phyloP scores from a whole-genome alignment of 2,113 vertebrate genomes.

The Theristicus caerulescens region DNA sequence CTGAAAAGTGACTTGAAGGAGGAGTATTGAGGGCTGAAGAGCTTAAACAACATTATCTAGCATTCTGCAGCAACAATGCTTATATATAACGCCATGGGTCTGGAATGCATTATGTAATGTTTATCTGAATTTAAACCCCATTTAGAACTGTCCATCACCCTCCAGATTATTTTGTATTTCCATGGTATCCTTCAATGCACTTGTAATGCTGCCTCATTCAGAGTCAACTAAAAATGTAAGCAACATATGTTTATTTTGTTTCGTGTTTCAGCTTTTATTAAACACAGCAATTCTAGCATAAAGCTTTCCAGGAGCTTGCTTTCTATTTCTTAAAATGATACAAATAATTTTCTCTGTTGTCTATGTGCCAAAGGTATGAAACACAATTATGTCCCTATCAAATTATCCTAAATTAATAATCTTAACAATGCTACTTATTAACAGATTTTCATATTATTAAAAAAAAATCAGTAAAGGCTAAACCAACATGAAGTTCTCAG shows the following conservation, averaged over 20 bases:
- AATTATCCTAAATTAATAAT: not conserved
- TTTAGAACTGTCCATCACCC: slow-evolving; percentile 8
- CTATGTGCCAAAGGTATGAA: not conserved
- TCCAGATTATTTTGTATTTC: slow-evolving; percentile 31
- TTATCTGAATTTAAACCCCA: slow-evolving; percentile 28
- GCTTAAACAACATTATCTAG: not conserved
- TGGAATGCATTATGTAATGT: not conserved
- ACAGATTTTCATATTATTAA: not conserved
- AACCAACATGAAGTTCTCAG: not conserved
- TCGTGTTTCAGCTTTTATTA: not conserved
- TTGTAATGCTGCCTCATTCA: not conserved
- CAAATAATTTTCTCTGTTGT: not conserved
- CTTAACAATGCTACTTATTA: not conserved
- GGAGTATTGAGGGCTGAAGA: not conserved
- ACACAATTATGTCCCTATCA: not conserved
- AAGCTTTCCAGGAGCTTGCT: not conserved
- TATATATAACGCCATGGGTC: not conserved
- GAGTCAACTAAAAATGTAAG: not conserved
- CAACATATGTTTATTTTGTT: not conserved
- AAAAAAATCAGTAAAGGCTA: not conserved
- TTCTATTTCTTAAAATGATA: not conserved
- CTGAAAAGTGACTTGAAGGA: not conserved
- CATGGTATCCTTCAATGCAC: not conserved
- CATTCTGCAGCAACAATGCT: not conserved
- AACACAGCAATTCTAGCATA: not conserved